Evolutionary conservation across 2,888 invertebrate genomes (phyloP).

Genomic region (Himalopsyche kuldschensis): DNA sequence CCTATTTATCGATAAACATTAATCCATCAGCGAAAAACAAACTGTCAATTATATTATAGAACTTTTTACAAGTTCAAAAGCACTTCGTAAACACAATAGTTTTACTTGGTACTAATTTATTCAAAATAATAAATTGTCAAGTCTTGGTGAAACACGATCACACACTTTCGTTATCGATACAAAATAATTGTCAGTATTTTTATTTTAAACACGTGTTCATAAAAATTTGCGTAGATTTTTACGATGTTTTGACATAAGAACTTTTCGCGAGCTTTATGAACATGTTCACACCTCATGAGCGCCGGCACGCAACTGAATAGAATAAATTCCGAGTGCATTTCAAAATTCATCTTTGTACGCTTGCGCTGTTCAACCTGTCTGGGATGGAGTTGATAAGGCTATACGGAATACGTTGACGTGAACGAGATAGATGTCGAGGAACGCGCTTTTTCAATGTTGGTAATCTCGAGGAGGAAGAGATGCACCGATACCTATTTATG

Average conservation of each 20-base stretch:
- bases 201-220: constrained; percentile 16
- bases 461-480: background rate
- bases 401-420: constrained; percentile 8
- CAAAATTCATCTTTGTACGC: constrained; percentile 21
- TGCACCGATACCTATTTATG: background rate
- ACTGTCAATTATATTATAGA: background rate
- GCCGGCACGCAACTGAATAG: constrained; percentile 24
- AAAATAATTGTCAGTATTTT: background rate
- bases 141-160: background rate
- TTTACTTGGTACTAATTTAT: too few species aligned
- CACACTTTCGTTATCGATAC: background rate
- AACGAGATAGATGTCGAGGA: constrained; percentile 4
- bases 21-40: background rate
- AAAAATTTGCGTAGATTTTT: constrained; percentile 2
- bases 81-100: background rate
- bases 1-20: background rate
- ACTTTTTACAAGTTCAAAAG: background rate
- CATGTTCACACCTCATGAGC: background rate
- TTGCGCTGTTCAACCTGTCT: constrained; percentile 18
- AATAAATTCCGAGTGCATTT: constrained; percentile 14
- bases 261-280: background rate
- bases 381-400: constrained; percentile 8
- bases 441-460: background rate
- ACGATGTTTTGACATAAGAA: constrained; percentile 1
- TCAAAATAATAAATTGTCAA: too few species aligned